Base-by-base conservation (phyloP, 2,888 invertebrate species). In the Tromatobia lineatoria region DNA sequence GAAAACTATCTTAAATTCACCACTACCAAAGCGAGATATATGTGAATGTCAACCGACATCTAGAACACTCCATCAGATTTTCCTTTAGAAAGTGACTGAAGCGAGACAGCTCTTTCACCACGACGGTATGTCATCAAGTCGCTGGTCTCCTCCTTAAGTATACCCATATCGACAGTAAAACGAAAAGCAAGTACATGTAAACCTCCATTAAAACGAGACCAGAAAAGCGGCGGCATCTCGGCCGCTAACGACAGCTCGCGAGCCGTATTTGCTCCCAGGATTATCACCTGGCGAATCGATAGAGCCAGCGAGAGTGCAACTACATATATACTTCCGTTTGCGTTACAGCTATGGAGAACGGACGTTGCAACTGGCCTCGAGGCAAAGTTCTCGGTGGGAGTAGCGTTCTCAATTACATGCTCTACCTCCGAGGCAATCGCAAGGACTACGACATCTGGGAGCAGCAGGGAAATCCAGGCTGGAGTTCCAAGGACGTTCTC, bases 391-490 rank as follows among this genome's bases (percentile, higher is more conserved):
- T 99, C 2, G 99, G 99, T 0, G 99, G 99, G 0, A 97, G 97
- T 15, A 97, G 97, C 47, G 98, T 98, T 0, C 94, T 98, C 0
- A 99, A 99, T 93, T 98, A 98, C 93, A 98, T 99, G 98, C 94
- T 98, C 0, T 99, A 99, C 91, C 94, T 98, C 3, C 95, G 98
- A 78, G 99, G 99, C 0, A 98, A 99, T 92, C 96, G 96, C 88
- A 96, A 95, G 87, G 99, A 99, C 93, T 99, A 98, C 93, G 98
- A 99, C 91, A 94, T 94, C 0, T 99, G 99, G 99, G 98, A 98
- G 91, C 94, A 96, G 0, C 93, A 96, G 82, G 99, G 98, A 0
- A 98, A 98, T 91, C 95, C 96, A 1, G 98, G 98, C 0, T 99
- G 99, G 99, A 96, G 97, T 4, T 97, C 96, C 88, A 95, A 96